Conservation (phyloP, 2,888 invertebrate genomes). For the Diarsia dahlii region DNA sequence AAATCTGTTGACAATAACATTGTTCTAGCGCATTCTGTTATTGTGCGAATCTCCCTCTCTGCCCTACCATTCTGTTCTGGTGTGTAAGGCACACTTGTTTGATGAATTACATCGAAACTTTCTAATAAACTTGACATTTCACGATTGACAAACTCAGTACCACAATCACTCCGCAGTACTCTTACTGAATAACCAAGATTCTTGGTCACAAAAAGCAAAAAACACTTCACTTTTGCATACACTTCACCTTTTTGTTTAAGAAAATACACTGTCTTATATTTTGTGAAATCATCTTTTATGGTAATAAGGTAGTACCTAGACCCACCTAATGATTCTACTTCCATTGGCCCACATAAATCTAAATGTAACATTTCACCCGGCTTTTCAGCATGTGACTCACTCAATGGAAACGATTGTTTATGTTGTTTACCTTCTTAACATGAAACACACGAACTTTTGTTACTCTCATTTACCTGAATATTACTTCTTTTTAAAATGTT, state of each 20-base stretch:
- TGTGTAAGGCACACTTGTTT: neutral
- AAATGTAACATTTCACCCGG: too few species aligned
- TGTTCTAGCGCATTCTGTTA: neutral
- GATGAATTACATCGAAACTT: too few species aligned
- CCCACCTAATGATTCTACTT: too few species aligned
- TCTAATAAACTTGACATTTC: neutral
- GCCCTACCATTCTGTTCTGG: slow-evolving; percentile 4
- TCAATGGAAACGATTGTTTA: too few species aligned
- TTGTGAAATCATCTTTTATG: neutral
- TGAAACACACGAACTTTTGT: too few species aligned
- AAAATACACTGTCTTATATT: neutral
- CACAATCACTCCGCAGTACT: neutral
- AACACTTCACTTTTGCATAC: neutral
- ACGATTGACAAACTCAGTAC: neutral
- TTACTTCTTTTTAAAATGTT: too few species aligned
- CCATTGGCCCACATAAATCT: too few species aligned
- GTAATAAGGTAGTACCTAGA: too few species aligned
- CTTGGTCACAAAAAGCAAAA: neutral
- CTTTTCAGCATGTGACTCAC: too few species aligned
- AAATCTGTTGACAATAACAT: too few species aligned
- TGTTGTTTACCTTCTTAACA: too few species aligned
- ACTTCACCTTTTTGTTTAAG: neutral
- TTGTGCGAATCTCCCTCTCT: neutral
- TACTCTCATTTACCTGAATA: too few species aligned
- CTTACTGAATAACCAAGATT: neutral